These are phyloP conservation scores for Nasalis larvatus DNA, from an alignment of 2,113 vertebrate genomes.

Conservation along the genomic window DNA sequence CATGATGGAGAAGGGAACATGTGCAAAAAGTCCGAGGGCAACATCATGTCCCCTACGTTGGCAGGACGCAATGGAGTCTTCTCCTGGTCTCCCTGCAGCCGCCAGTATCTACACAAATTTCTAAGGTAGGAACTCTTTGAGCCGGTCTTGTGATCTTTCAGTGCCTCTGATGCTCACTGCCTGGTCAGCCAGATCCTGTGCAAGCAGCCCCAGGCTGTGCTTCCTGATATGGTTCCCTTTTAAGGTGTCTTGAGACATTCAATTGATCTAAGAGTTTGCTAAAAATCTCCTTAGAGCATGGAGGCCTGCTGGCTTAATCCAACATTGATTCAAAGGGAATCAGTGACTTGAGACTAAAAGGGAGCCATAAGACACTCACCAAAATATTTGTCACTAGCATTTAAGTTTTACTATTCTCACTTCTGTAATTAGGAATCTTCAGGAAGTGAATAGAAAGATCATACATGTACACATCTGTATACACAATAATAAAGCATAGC, in stretches of 20 bases:
- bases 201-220: background rate
- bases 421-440: background rate
- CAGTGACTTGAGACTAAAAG: background rate
- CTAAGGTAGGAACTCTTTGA: slow-evolving; percentile 84
- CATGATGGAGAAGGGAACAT: slow-evolving; percentile 94
- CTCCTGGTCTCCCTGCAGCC: slow-evolving; percentile 94
- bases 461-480: background rate
- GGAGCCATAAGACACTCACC: background rate
- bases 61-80: slow-evolving; percentile 93
- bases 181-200: too few species aligned
- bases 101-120: slow-evolving; percentile 92
- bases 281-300: fast-evolving
- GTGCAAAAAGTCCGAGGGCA: slow-evolving; percentile 93
- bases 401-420: background rate
- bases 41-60: slow-evolving; percentile 94
- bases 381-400: background rate
- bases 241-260: background rate
- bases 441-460: background rate
- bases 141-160: fast-evolving
- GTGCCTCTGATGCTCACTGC: fast-evolving
- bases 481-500: background rate
- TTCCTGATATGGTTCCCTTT: background rate
- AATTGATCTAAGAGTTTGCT: background rate
- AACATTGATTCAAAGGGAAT: too few species aligned
- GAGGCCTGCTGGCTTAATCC: background rate